Conservation (phyloP, 2,113 vertebrate genomes). For the Pelecanoides urinatrix region DNA sequence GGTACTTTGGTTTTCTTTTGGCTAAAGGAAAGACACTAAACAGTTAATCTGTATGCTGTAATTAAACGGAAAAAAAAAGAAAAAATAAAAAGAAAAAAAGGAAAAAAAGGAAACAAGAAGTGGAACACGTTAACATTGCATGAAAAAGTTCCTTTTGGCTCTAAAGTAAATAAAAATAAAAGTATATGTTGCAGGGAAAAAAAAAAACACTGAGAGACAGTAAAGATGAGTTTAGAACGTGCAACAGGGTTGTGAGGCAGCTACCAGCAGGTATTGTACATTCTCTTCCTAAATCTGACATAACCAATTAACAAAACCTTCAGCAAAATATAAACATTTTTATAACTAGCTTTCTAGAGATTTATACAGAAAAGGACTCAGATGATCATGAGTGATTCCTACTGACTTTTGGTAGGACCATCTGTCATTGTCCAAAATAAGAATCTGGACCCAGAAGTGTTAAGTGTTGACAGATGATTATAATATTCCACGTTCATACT, state of each 20-base stretch:
- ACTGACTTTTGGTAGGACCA: not conserved
- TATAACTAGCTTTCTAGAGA: not conserved
- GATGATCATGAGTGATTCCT: not conserved
- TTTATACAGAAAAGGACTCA: conserved; percentile 26
- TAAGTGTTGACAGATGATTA: not conserved
- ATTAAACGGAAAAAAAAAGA: not conserved
- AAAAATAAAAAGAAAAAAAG: not conserved
- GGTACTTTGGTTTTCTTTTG: not conserved
- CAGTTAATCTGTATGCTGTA: not conserved
- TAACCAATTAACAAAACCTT: not conserved
- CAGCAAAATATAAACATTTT: not conserved
- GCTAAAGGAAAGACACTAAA: not conserved
- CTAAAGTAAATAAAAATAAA: not conserved
- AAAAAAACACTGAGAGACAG: not conserved
- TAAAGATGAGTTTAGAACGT: not conserved
- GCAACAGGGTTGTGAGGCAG: not conserved
- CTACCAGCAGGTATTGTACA: not conserved
- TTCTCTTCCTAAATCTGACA: not conserved
- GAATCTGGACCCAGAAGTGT: not conserved
- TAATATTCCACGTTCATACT: not conserved
- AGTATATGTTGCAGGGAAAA: not conserved
- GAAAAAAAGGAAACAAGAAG: not conserved
- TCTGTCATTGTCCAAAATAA: not conserved
- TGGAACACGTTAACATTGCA: not conserved
- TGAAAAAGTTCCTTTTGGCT: not conserved